Percentiles rank a stretch among this genome's conserved stretches.
Conservation (phyloP, 1,140 invertebrate species). For the Triops cancriformis region DNA sequence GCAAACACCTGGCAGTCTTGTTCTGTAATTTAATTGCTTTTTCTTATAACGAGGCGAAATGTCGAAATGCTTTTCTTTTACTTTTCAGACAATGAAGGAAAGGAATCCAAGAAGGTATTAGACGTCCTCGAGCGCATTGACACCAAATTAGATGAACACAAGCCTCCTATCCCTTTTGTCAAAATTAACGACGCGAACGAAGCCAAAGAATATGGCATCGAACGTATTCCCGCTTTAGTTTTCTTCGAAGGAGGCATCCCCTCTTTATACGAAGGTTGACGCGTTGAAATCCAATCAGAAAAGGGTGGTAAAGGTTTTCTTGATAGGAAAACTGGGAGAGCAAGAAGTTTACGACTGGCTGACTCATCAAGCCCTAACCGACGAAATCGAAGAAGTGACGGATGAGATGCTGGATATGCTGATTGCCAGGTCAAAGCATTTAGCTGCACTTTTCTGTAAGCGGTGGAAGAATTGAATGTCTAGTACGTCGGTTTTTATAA, state of each 20-base stretch:
- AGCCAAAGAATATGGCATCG: constrained; percentile 75
- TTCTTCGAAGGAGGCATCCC: constrained; percentile 90
- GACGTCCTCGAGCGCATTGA: constrained; percentile 41
- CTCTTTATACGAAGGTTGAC: constrained; percentile 75
- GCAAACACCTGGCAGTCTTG: constrained; percentile 77
- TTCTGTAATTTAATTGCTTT: constrained; percentile 64
- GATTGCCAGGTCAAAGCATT: constrained; percentile 75
- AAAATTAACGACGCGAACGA: constrained; percentile 80
- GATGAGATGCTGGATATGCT: constrained; percentile 86
- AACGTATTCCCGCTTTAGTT: constrained; percentile 72
- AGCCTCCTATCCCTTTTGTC: constrained; percentile 76
- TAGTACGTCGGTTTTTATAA: background rate
- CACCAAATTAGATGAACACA: constrained; percentile 43
- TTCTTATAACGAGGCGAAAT: background rate
- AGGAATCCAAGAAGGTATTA: constrained; percentile 34
- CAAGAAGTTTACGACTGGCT: constrained; percentile 84
- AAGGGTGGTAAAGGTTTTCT: background rate
- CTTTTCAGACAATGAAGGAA: constrained; percentile 36
- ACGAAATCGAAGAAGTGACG: constrained; percentile 91
- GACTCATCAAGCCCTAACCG: constrained; percentile 71
- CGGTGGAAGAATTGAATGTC: constrained; percentile 31
- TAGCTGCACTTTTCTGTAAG: constrained; percentile 89
- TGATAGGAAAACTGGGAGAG: constrained; percentile 70
- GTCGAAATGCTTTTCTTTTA: constrained; percentile 14
- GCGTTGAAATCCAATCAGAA: background rate